Evolutionary conservation across 2,113 vertebrate species (phyloP), one percentile per base, ranked within the genome.

Genomic region (Syngnathus floridae): DNA sequence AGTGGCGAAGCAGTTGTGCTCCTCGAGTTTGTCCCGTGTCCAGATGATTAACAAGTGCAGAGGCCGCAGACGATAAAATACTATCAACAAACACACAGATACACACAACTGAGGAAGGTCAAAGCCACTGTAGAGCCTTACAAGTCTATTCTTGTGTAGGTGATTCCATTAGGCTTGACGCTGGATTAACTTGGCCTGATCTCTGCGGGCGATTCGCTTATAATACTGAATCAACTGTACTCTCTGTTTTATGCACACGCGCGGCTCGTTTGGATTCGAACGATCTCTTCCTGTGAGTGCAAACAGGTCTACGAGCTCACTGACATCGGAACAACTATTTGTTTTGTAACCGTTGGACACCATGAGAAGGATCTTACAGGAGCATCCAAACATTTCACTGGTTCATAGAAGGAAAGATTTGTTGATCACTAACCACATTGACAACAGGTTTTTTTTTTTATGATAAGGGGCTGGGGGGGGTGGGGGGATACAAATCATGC

Each of bases 151-250:
- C 80, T 70, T 79, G 81, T 81, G 71, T 69, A 74, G 64, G 76
- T 84, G 84, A 86, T 82, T 82, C 74, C 76, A 82, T 85, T 82
- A 86, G 82, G 70, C 62, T 69, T 82, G 81, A 74, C 72, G 75
- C 75, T 8, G 67, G 86, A 86, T 88, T 81, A 88, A 70, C 70
- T 64, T 17, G 65, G 68, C 56, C 59, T 82, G 83, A 87, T 81
- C 74, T 79, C 67, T 52, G 62, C 1, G 37, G 75, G 73, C 78
- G 72, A 84, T 79, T 84, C 74, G 55, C 72, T 63, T 43, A 45
- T 61, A 26, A 41, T 26, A 61, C n/a, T 26, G 40, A 61, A 43
- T 43, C 59, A 61, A n/a, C 45, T 36, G 26, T 37, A 61, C 26
- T 49, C 41, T 37, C 40, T 62, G 38, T 45, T 19, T 35, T 46